Evolutionary conservation across 2,113 vertebrate genomes (phyloP), one percentile per base, ranked within the genome.

Genomic region (Syngnathus typhle): DNA sequence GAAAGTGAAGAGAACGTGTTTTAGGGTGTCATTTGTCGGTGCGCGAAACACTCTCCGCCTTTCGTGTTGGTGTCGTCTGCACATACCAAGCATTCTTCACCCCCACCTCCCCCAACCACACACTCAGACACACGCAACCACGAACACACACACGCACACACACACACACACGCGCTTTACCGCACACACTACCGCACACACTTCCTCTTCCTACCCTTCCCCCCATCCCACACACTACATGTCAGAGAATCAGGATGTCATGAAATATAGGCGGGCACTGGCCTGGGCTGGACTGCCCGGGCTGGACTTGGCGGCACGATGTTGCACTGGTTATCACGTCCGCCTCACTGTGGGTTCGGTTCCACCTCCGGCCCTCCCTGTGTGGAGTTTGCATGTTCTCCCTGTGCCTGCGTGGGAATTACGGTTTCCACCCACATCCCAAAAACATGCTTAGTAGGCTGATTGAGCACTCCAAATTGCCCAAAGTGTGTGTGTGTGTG

Each of bases 61-160:
- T 68, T 74, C 61, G 70, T 70, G 79, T 78, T 88, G 81, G 80
- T 73, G 52, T 84, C 88, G 84, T 67, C 84, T 85, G 88, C 81
- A 80, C 90, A 92, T 91, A 89, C 90, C 90, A 88, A 88, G 88
- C 89, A 92, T 92, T 92, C 90, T 89, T 90, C 85, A 85, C 82
- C 87, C 88, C 88, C 88, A 84, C 87, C 85, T 73, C 86, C 89
- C 80, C 82, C 81, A 73, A 82, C 80, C 82, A 80, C 81, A 79
- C 71, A 69, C 74, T 77, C 75, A 39, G 68, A 38, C 62, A 18
- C 51, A 47, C 74, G 49, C 67, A 56, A 80, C 75, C 75, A 41
- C 62, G 43, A 71, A 68, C 70, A 71, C 81, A 76, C 74, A 55
- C 68, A 44, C 76, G 49, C 64, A 63, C 65, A 60, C 68, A 60